Evolutionary conservation across 1,140 invertebrate genomes (phyloP), one percentile per base, ranked within the genome.

Genomic region (Lineus longissimus): DNA sequence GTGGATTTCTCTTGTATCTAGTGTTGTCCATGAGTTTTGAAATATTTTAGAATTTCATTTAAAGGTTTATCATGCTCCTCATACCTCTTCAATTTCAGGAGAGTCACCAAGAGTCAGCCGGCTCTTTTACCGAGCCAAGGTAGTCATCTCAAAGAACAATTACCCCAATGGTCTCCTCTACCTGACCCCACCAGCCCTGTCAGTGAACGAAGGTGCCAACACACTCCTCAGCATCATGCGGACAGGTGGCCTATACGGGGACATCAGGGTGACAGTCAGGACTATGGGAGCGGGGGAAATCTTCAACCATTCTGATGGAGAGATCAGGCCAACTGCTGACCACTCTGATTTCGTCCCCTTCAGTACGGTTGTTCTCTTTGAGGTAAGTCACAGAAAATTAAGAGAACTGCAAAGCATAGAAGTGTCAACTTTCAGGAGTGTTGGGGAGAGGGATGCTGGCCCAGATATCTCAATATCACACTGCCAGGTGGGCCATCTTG

Each of bases 261-360:
- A 51, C 19, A 70, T 79, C 2, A 71, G 66, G 61, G 75, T 76
- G 0, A 62, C 55, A 13, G 73, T 79, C 11, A 59, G 79, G 27
- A 78, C 79, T 36, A 75, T 79, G 9, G 77, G 76, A 31, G 77
- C 76, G 6, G 76, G 73, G 22, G 79, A 81, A 57, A 15, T 30
- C 15, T 80, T 77, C 15, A 36, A 36, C 33, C 4, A 4, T 36
- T 36, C 33, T 4, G 33, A 36, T 36, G 33, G 33, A 36, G 33
- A 51, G 57, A 64, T 55, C 19, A 54, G 17, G 29, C 29, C 25
- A 33, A 36, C 33, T 36, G 33, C 33, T 36, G 33, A 36, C 15
- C 33, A 36, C 15, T 36, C 33, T 7, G 33, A 36, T 15, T 36
- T 36, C 15, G 33, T 36, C 6, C 33, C 33, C 33, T 36, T 36